Percentiles rank a stretch among this genome's conserved stretches.
These are phyloP conservation scores for Pangasius djambal DNA, from an alignment of 2,797 vertebrate genomes.

Conservation along the genomic window DNA sequence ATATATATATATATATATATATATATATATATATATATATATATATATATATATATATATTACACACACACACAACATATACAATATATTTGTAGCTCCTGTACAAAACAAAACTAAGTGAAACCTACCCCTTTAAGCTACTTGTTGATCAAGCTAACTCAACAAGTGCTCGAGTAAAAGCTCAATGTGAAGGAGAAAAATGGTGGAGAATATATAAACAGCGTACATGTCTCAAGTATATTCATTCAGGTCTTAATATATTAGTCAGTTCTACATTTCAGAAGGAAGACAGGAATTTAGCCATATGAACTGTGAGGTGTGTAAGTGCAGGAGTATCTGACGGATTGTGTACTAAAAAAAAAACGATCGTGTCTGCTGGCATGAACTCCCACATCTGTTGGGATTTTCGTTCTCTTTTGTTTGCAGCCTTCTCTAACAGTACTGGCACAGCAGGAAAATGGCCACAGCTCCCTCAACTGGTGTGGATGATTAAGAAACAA, in stretches of 20 bases:
- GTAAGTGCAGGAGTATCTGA: neutral
- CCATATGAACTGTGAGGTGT: neutral
- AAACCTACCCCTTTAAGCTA: neutral
- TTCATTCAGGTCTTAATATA: neutral
- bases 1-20: too few relatives aligned
- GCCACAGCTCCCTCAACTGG: conserved; percentile 37
- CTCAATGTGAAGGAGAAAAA: neutral
- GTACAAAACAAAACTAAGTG: neutral
- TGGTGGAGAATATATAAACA: neutral
- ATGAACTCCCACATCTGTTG: neutral
- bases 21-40: too few relatives aligned
- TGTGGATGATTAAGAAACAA: conserved; percentile 45
- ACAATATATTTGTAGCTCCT: neutral
- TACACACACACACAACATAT: too few relatives aligned
- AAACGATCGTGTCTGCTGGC: neutral
- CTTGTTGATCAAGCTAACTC: neutral
- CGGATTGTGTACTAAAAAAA: neutral
- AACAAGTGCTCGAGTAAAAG: neutral
- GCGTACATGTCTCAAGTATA: neutral
- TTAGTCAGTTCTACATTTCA: neutral
- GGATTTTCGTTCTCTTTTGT: neutral
- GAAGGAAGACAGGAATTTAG: neutral
- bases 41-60: too few relatives aligned
- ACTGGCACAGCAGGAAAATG: neutral
- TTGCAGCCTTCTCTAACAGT: neutral